Evolutionary conservation across 2,113 vertebrate genomes (phyloP), one percentile per base, ranked within the genome.

Genomic region (Furnarius figulus): DNA sequence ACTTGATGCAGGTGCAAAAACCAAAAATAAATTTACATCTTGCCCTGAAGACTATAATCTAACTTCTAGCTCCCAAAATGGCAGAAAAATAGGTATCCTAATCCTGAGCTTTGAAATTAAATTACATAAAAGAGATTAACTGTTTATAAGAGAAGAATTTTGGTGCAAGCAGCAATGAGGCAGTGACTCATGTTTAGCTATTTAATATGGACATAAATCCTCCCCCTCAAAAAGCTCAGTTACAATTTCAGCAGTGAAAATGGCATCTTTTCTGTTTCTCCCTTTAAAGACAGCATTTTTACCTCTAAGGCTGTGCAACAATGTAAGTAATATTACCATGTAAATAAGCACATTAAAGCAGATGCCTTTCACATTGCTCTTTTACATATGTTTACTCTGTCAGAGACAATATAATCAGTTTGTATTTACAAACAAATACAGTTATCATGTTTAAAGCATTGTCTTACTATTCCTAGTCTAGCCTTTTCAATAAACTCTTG

Each of bases 121-220:
- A 88, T 85, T 74, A 85, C 33, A 76, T 93, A 66, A 94, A 94
- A 56, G 49, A 92, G 81, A 92, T 95, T 89, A 96, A 91, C 63
- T 94, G 89, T 89, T 96, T 94, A 47, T 63, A 92, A 85, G 44
- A 94, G 55, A 85, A 85, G 47, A 91, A 88, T 78, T 89, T 85
- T 89, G 81, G 52, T 96, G 68, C 31, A 21, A 96, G 82, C 76
- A 92, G 93, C 61, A 91, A 73, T 66, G 68, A 95, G 67, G 73
- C 81, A 91, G 58, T 97, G 97, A 97, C 73, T 96, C 92, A 97
- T 95, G 68, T 85, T 94, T 92, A 87, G 83, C 94, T 97, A 89
- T 95, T 96, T 95, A 96, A 95, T 90, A 97, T 85, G 86, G 90
- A 94, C 95, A 87, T 92, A 93, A 97, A 97, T 90, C 92, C 81